Evolutionary conservation across 2,797 vertebrate genomes (phyloP), one percentile per base, ranked within the genome.

Genomic region (Pogoniulus pusillus): DNA sequence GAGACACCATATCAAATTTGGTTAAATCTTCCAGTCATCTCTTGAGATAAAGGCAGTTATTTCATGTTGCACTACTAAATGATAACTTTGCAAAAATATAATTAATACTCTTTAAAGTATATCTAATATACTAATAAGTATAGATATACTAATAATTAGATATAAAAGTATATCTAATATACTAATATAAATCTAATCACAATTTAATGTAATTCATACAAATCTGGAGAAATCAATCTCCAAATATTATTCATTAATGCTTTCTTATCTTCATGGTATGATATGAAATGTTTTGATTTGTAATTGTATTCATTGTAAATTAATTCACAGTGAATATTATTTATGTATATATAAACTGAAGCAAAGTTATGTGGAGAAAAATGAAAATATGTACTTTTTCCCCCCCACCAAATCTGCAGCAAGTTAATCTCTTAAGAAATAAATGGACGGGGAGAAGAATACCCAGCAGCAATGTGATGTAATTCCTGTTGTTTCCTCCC

Each of bases 11-110:
- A 85, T 49, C 81, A 82, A 29, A 93, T 43, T 88, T 91, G 81
- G 85, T 5, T 93, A 87, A 93, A 95, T 59, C 72, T 90, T 87
- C 54, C 85, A 83, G n/a, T 19, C 70, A 71, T 51, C 51, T 74
- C 74, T 30, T 72, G 35, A 85, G 70, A 87, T 54, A 83, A 93
- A 75, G n/a, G 47, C 58, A 91, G 27, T 63, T 80, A 85, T 62
- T 86, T 83, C 85, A 79, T 20, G 49, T 43, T 53, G 47, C 57
- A 79, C 54, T 53, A 60, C 24, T 64, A 63, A 93, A 81, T 3
- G 4, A 15, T 20, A 83, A 60, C 82, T 64, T 34, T 57, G 34
- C 23, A 87, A 78, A 91, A 80, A 12, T 58, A 49, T 37, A 87
- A 90, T 59, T 74, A 90, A 90, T 58, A 39, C 7, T 35, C 27